Conservation (phyloP, 2,113 vertebrate species). For the Scalopus aquaticus region DNA sequence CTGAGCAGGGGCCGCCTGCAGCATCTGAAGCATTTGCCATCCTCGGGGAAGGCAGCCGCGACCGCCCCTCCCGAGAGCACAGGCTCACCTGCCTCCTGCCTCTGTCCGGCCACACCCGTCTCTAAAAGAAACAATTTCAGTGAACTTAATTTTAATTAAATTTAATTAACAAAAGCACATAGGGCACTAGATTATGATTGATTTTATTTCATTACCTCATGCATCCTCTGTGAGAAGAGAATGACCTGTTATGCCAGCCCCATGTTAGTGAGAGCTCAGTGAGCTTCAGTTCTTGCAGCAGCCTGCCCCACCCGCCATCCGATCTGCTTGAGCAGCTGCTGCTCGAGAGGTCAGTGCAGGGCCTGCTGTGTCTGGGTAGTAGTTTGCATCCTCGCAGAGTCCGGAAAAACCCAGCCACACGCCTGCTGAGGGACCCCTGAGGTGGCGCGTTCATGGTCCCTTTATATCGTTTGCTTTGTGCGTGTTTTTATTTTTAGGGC, state of each 20-base stretch:
- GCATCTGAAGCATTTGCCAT: neutral
- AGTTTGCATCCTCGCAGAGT: too few relatives aligned
- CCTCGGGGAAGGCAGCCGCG: neutral
- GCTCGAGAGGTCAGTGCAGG: too few relatives aligned
- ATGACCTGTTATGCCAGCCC: neutral
- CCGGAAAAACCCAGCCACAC: too few relatives aligned
- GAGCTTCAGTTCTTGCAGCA: too few relatives aligned
- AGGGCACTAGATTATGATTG: neutral
- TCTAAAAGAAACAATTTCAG: neutral
- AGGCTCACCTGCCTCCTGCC: neutral
- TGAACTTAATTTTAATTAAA: neutral
- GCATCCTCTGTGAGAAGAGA: neutral
- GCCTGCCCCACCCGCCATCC: too few relatives aligned
- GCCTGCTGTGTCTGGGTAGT: too few relatives aligned
- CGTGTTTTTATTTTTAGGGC: slow-evolving; percentile 7
- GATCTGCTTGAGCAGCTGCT: too few relatives aligned
- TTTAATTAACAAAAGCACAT: neutral
- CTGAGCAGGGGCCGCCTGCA: too few relatives aligned
- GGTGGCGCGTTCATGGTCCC: neutral
- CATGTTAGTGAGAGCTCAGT: neutral
- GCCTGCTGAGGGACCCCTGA: neutral
- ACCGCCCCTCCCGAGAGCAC: neutral
- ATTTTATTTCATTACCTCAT: neutral
- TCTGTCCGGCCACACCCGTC: neutral
- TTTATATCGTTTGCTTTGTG: neutral